A percentile compares a stretch with the other conserved stretches of the same genome.
phyloP scores from a whole-genome alignment of 2,888 invertebrate genomes.

The Steinernema carpocapsae region DNA sequence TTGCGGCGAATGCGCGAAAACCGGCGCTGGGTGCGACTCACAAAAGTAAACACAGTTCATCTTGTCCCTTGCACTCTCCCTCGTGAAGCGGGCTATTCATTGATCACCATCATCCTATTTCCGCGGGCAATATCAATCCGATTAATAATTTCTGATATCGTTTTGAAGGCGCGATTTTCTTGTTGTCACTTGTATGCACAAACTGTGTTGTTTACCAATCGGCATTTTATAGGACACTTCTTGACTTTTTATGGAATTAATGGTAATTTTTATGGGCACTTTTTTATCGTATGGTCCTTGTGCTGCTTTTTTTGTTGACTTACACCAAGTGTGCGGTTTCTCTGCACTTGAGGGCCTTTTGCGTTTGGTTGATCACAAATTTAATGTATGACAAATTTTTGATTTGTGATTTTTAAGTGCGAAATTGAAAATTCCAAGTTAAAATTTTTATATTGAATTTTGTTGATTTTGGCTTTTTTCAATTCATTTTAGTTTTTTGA shows the following conservation, averaged over 20 bases:
- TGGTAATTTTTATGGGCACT: background rate
- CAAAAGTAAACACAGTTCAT: constrained; percentile 22
- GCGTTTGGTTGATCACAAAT: too few relatives aligned
- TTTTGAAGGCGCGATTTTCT: background rate
- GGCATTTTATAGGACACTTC: background rate
- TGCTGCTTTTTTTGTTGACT: too few relatives aligned
- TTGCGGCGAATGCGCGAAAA: background rate
- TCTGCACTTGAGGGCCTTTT: too few relatives aligned
- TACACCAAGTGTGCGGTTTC: too few relatives aligned
- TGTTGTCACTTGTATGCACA: background rate
- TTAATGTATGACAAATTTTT: too few relatives aligned
- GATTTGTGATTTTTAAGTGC: too few relatives aligned
- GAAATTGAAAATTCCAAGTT: too few relatives aligned
- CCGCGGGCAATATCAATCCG: constrained; percentile 1
- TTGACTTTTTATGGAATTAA: background rate
- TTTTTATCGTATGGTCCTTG: too few relatives aligned
- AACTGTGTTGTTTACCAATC: background rate
- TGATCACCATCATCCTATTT: background rate
- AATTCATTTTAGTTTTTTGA: too few relatives aligned
- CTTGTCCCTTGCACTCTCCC: background rate
- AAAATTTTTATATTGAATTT: too few relatives aligned
- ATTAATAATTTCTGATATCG: background rate
- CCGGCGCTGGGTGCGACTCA: background rate
- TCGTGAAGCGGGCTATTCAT: background rate
- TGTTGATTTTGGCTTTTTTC: too few relatives aligned